Evolutionary conservation across 2,797 vertebrate species (phyloP), one percentile per base, ranked within the genome.

Genomic region (Periparus ater): DNA sequence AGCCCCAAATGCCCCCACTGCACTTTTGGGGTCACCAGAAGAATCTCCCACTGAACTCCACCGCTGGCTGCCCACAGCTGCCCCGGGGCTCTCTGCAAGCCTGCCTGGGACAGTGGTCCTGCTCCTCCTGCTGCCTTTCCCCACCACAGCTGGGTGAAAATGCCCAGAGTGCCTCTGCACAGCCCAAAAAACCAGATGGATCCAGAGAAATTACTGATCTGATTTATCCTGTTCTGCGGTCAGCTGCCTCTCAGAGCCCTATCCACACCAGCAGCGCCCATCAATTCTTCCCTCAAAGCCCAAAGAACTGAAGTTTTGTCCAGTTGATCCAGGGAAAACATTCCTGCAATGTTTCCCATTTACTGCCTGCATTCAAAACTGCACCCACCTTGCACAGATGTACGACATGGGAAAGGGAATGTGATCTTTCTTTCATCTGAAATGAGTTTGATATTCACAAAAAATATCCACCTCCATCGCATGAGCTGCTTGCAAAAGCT

Each of bases 1-100:
- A 22, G 3, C 3, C 23, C 13, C n/a, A 5, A 6, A 8, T 13
- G 4, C 1, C 4, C 16, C 15, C 10, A 5, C 0, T 2, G 29
- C 26, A 36, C n/a, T 75, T 77, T 16, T 84, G 23, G 27, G 34
- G 13, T 7, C 40, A 45, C 44, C 47, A 63, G 66, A 40, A 65
- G 23, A 22, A 47, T 18, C 3, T 4, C 12, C 20, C 20, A 27
- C 9, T 47, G 58, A 53, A 19, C 16, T 14, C 18, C 10, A 5
- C 0, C 48, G 30, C 0, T 2, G 18, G 7, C 18, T 61, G 62
- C 7, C 66, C 17, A 63, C 30, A 34, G 75, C 51, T 67, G 32
- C 51, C 61, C 32, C 55, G 4, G 60, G 62, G 47, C 29, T 65
- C 50, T 19, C 67, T 45, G 44, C 17, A 60, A 40, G 27, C 29